Evolutionary conservation across 2,797 vertebrate species (phyloP).

Genomic region (Siniperca undulata): DNA sequence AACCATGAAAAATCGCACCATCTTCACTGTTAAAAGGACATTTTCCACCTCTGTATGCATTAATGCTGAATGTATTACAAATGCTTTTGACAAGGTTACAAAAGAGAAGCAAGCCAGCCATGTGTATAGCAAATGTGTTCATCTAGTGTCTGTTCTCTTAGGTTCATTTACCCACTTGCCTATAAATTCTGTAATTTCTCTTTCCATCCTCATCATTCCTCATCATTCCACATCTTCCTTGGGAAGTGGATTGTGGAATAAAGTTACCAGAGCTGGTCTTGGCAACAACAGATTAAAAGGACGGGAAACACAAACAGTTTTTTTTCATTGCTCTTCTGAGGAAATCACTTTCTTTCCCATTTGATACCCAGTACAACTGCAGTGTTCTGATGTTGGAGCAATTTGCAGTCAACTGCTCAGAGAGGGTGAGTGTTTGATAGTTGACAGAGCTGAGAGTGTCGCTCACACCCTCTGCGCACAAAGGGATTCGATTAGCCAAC

Average conservation of each 20-base stretch:
- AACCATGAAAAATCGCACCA: constrained; percentile 27
- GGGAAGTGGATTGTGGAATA: constrained; percentile 10
- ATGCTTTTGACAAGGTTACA: constrained; percentile 37
- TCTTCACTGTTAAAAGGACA: constrained; percentile 25
- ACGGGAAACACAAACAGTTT: neutral
- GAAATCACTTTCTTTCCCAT: constrained; percentile 16
- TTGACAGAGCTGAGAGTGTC: neutral
- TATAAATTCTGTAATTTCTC: constrained; percentile 27
- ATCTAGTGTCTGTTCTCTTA: constrained; percentile 19
- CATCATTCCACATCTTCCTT: constrained; percentile 12
- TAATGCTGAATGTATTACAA: constrained; percentile 50
- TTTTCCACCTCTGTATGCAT: constrained; percentile 38
- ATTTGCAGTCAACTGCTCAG: constrained; percentile 12
- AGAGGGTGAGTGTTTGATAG: constrained; percentile 6
- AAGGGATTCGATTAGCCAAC: neutral
- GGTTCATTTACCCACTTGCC: constrained; percentile 24
- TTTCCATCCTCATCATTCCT: constrained; percentile 37
- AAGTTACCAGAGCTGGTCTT: constrained; percentile 5
- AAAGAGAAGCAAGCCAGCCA: constrained; percentile 38
- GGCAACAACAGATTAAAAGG: constrained; percentile 11
- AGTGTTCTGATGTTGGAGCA: constrained; percentile 3
- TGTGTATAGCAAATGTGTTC: neutral
- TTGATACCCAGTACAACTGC: neutral
- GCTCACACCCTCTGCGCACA: neutral
- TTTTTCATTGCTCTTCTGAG: neutral